Evolutionary conservation across 1,140 invertebrate genomes (phyloP), one percentile per base, ranked within the genome.

Genomic region (Propsilocerus akamusi): DNA sequence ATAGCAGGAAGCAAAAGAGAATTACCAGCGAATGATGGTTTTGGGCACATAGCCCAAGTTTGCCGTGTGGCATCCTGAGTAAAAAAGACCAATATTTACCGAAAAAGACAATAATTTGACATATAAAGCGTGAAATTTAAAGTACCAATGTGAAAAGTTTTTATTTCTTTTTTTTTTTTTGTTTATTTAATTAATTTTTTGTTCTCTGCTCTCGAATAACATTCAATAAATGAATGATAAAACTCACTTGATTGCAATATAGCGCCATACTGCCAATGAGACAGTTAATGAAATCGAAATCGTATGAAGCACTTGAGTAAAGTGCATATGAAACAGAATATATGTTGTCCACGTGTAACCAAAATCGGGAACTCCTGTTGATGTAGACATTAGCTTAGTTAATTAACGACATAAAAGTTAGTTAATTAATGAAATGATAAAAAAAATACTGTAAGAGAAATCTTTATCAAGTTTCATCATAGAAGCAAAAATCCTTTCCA

Each of bases 201-300:
- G n/a, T n/a, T n/a, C n/a, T n/a, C n/a, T n/a, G n/a, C n/a, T n/a
- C n/a, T n/a, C n/a, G n/a, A n/a, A n/a, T n/a, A n/a, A n/a, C n/a
- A n/a, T n/a, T n/a, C n/a, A n/a, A n/a, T n/a, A n/a, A n/a, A n/a
- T n/a, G n/a, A n/a, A n/a, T n/a, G n/a, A n/a, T n/a, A n/a, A 20
- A 17, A 41, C 34, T 41, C 22, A 41, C 34, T 77, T 82, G 1
- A 94, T 86, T 1, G 87, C 89, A 14, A 96, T 80, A 61, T 91
- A 96, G 5, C 92, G 71, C 86, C 93, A 97, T 5, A 96, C 79
- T 0, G 92, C 92, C 28, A 96, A 63, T 1, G 86, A 86, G 0
- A 96, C 81, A 0, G 91, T 94, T 50, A 96, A 63, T 77, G 86
- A 93, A 49, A 93, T 94, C 0, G 89, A 90, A 34, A 94, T 86